These are phyloP conservation scores for Okamejei kenojei DNA, from an alignment of 2,797 vertebrate genomes.

Conservation along the genomic window DNA sequence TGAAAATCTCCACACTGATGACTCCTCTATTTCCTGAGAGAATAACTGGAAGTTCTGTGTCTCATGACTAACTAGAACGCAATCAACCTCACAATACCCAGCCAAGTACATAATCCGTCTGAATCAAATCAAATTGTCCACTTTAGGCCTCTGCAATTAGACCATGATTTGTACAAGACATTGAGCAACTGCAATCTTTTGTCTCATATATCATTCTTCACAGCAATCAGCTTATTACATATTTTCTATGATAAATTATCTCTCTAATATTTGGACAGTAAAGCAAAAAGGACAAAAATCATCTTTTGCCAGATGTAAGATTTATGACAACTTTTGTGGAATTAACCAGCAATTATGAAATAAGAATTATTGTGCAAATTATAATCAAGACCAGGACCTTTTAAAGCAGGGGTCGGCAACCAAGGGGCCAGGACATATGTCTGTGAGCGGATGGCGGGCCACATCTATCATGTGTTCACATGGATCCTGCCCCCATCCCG, in stretches of 20 bases:
- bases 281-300: not conserved
- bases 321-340: not conserved
- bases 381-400: not conserved
- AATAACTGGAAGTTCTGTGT: not conserved
- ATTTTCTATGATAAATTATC: not conserved
- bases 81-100: not conserved
- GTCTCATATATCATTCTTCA: not conserved
- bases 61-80: not conserved
- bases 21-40: not conserved
- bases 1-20: not conserved
- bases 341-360: not conserved
- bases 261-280: not conserved
- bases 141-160: not conserved
- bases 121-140: constrained; percentile 16
- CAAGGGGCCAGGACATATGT: too few species aligned
- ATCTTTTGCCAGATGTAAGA: not conserved
- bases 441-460: too few species aligned
- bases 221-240: not conserved
- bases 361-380: not conserved
- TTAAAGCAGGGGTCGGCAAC: too few species aligned
- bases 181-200: not conserved
- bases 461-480: too few species aligned
- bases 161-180: not conserved
- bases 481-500: too few species aligned
- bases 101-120: not conserved